A percentile compares a stretch with the other conserved stretches of the same genome.
phyloP scores from a whole-genome alignment of 2,113 vertebrate species.

The Ictalurus furcatus region DNA sequence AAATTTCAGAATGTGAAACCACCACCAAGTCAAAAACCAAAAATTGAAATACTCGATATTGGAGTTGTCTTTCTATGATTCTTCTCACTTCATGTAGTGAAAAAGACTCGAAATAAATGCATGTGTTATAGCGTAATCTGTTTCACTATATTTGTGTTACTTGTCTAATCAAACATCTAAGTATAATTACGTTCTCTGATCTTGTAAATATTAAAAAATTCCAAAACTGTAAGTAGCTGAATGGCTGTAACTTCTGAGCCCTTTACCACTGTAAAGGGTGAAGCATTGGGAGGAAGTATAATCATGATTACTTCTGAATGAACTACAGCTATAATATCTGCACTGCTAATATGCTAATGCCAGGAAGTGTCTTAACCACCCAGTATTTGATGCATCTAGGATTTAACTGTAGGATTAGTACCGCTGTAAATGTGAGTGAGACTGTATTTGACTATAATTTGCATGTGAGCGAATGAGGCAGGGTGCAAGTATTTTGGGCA shows the following conservation, averaged over 20 bases:
- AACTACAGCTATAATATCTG: background rate
- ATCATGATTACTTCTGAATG: background rate
- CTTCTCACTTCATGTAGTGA: background rate
- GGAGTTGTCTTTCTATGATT: background rate
- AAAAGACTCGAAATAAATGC: background rate
- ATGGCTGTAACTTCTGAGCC: too few relatives aligned
- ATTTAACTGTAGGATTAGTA: background rate
- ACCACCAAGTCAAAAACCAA: background rate
- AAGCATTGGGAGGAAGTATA: background rate
- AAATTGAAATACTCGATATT: background rate
- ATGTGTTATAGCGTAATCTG: background rate
- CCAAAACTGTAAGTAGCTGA: too few relatives aligned
- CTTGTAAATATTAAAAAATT: too few relatives aligned
- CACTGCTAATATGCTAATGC: background rate
- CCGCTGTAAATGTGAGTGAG: background rate
- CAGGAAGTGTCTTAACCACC: background rate
- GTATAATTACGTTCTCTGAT: too few relatives aligned
- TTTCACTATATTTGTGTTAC: too few relatives aligned
- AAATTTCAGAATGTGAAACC: background rate
- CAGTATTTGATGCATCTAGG: background rate
- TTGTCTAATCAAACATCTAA: too few relatives aligned
- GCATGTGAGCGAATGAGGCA: background rate
- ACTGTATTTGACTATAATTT: background rate
- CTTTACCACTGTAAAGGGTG: too few relatives aligned
- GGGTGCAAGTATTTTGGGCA: background rate